Evolutionary conservation across 1,140 invertebrate species (phyloP).

Genomic region (Triops cancriformis): DNA sequence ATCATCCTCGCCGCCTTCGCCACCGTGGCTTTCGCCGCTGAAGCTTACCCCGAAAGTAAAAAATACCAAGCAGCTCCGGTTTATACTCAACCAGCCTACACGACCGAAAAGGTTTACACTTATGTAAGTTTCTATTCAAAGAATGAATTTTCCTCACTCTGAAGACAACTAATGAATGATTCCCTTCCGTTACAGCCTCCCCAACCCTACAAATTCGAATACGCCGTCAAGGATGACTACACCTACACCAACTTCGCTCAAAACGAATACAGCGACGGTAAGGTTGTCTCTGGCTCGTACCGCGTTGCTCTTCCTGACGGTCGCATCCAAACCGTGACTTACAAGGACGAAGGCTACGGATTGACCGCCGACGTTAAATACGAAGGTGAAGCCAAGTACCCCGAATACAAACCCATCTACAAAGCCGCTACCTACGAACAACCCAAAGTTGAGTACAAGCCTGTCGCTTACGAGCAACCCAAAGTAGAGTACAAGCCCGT

Average conservation of each 20-base stretch:
- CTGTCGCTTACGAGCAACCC: not conserved
- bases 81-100: not conserved
- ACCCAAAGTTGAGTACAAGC: no score
- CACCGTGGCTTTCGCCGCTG: not conserved
- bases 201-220: conserved; percentile 12
- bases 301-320: conserved; percentile 45
- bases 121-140: not conserved
- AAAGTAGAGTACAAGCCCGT: not conserved
- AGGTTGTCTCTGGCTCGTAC: conserved; percentile 28
- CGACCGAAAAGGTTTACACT: not conserved
- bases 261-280: conserved; percentile 27
- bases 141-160: not conserved
- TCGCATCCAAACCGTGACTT: conserved; percentile 62
- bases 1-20: not conserved
- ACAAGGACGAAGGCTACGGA: conserved; percentile 41
- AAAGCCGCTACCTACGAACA: not conserved
- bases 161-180: not conserved
- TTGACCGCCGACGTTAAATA: conserved; percentile 32
- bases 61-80: not conserved
- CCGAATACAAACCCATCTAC: conserved; percentile 22
- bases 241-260: conserved; percentile 27
- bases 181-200: not conserved
- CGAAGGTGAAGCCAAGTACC: conserved; percentile 22
- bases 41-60: not conserved
- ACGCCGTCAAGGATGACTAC: conserved; percentile 27